Conservation (phyloP, 2,113 vertebrate species). For the Entelurus aequoreus region DNA sequence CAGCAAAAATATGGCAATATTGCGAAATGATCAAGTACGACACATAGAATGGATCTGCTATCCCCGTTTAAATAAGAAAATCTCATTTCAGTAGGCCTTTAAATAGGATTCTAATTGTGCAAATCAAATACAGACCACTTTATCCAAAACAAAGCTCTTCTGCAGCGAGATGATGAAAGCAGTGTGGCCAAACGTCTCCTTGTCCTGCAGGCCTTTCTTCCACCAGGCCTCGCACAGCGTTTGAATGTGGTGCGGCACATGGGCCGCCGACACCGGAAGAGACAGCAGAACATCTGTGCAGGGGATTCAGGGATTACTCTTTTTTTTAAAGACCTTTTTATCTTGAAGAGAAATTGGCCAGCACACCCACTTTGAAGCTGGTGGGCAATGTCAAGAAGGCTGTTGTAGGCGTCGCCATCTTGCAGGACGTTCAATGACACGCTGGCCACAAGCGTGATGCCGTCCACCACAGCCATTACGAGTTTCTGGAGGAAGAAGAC, state of each 20-base stretch:
- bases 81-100: too few relatives aligned
- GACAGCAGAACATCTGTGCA: slow-evolving; percentile 73
- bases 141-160: slow-evolving; percentile 76
- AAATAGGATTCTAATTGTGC: too few relatives aligned
- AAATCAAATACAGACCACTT: slow-evolving; percentile 60
- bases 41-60: too few relatives aligned
- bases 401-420: slow-evolving; percentile 69
- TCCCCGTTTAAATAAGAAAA: too few relatives aligned
- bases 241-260: slow-evolving; percentile 69
- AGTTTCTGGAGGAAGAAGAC: slow-evolving; percentile 63
- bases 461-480: slow-evolving; percentile 73
- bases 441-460: slow-evolving; percentile 73
- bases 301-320: neutral
- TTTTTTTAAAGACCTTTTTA: neutral
- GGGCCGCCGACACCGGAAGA: slow-evolving; percentile 69
- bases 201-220: slow-evolving; percentile 82
- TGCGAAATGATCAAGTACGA: too few relatives aligned
- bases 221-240: slow-evolving; percentile 83
- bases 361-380: slow-evolving; percentile 76
- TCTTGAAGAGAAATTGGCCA: neutral
- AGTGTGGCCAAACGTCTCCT: slow-evolving; percentile 81
- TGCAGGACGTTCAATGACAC: slow-evolving; percentile 78
- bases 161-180: slow-evolving; percentile 76
- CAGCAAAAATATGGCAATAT: too few relatives aligned
- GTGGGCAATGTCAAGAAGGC: slow-evolving; percentile 75